Evolutionary conservation across 2,113 vertebrate genomes (phyloP).

Genomic region (Numida meleagris): DNA sequence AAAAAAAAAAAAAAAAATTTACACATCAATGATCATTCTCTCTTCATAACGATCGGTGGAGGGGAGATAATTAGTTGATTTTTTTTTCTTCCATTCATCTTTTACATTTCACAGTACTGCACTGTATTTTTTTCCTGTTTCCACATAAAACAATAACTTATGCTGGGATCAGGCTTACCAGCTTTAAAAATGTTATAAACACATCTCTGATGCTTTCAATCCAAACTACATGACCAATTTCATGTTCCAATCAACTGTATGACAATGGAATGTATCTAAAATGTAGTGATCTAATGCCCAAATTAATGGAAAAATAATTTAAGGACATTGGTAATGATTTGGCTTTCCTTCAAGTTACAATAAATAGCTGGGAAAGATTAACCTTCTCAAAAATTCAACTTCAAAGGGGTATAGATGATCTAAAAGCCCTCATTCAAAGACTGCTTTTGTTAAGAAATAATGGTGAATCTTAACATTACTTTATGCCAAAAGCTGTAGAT

Average conservation of each 20-base stretch:
- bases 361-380: not conserved
- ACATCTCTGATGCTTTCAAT: not conserved
- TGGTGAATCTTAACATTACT: not conserved
- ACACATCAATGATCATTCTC: not conserved
- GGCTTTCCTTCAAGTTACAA: not conserved
- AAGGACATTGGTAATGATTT: not conserved
- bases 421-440: not conserved
- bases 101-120: not conserved
- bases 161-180: not conserved
- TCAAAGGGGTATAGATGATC: accelerated
- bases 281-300: not conserved
- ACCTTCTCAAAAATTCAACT: not conserved
- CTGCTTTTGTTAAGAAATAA: not conserved
- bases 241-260: not conserved
- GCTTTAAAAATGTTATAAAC: not conserved
- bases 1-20: conserved; percentile 48
- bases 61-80: not conserved
- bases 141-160: not conserved
- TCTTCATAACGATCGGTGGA: not conserved
- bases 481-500: not conserved
- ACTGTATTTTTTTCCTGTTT: not conserved
- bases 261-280: not conserved
- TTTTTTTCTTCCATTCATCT: not conserved
- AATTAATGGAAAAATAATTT: not conserved
- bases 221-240: not conserved